Evolutionary conservation across 2,113 vertebrate genomes (phyloP).

Genomic region (Siphamia tubifer): DNA sequence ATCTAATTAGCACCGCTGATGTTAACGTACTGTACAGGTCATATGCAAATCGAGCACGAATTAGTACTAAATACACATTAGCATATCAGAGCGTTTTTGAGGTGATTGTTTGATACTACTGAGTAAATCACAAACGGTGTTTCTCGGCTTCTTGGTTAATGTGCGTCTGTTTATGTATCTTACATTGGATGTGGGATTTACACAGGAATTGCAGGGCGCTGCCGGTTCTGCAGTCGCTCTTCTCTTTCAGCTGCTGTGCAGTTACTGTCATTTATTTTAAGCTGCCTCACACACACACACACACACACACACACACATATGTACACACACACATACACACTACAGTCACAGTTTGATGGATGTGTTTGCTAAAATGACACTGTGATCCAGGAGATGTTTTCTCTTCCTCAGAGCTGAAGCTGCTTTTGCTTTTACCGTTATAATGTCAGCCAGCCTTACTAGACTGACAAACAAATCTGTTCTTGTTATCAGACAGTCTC

Average conservation of each 20-base stretch:
- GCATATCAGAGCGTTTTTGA: conserved; percentile 28
- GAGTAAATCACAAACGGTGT: conserved; percentile 2
- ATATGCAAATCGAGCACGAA: conserved; percentile 9
- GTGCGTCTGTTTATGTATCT: conserved; percentile 17
- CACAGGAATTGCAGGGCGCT: conserved; percentile 43
- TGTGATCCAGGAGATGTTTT: conserved; percentile 48
- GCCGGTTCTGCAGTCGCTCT: conserved; percentile 46
- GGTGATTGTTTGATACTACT: conserved; percentile 32
- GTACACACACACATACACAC: conserved; percentile 3
- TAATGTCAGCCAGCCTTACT: not conserved
- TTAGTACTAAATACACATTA: conserved; percentile 20
- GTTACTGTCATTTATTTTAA: conserved; percentile 58
- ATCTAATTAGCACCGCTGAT: conserved; percentile 1
- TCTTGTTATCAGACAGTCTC: not conserved
- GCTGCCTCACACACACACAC: conserved; percentile 31
- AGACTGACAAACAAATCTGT: not conserved
- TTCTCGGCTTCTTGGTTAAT: conserved; percentile 3
- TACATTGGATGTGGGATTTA: conserved; percentile 13
- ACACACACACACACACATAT: conserved; percentile 3
- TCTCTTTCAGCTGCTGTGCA: conserved; percentile 76
- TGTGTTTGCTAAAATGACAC: conserved; percentile 39
- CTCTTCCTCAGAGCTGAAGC: conserved; percentile 13
- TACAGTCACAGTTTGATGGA: conserved; percentile 4
- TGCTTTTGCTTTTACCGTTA: not conserved
- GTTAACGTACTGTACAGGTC: conserved; percentile 5